phyloP scores from a whole-genome alignment of 2,888 invertebrate species.

The Drosophila niveifrons region DNA sequence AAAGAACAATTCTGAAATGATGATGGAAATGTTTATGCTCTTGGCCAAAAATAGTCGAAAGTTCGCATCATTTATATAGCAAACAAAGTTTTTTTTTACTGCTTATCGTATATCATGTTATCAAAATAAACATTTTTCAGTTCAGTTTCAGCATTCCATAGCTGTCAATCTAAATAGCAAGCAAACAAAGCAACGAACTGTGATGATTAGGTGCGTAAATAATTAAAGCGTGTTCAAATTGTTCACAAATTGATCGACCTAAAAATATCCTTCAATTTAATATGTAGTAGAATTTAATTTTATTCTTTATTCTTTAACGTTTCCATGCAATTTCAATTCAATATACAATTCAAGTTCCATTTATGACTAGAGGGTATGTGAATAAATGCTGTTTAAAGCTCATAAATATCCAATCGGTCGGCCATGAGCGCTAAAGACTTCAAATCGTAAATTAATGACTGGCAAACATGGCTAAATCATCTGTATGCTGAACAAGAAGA shows the following conservation, averaged over 20 bases:
- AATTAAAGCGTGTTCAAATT: neutral
- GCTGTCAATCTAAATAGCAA: conserved; percentile 43
- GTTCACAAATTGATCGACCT: neutral
- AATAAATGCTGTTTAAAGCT: neutral
- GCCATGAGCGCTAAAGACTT: too few relatives aligned
- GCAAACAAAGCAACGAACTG: conserved; percentile 19
- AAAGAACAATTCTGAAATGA: conserved; percentile 27
- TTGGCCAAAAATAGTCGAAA: conserved; percentile 50
- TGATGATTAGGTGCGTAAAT: conserved; percentile 48
- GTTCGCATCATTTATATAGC: conserved; percentile 44
- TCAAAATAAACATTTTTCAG: conserved; percentile 51
- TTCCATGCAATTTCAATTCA: neutral
- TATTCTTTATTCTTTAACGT: too few relatives aligned
- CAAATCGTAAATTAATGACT: too few relatives aligned
- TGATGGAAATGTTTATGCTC: conserved; percentile 58
- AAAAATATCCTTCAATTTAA: neutral
- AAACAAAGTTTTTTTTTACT: conserved; percentile 15
- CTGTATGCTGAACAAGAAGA: too few relatives aligned
- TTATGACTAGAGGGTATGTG: neutral
- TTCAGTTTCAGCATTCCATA: conserved; percentile 33
- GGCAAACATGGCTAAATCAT: too few relatives aligned
- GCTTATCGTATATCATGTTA: conserved; percentile 46
- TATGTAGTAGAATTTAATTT: too few relatives aligned
- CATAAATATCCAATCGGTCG: too few relatives aligned
- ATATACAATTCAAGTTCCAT: neutral